Percentiles rank a stretch among this genome's conserved stretches.
These are phyloP conservation scores for Meteorus colon DNA, from an alignment of 2,888 invertebrate genomes.

Conservation along the genomic window DNA sequence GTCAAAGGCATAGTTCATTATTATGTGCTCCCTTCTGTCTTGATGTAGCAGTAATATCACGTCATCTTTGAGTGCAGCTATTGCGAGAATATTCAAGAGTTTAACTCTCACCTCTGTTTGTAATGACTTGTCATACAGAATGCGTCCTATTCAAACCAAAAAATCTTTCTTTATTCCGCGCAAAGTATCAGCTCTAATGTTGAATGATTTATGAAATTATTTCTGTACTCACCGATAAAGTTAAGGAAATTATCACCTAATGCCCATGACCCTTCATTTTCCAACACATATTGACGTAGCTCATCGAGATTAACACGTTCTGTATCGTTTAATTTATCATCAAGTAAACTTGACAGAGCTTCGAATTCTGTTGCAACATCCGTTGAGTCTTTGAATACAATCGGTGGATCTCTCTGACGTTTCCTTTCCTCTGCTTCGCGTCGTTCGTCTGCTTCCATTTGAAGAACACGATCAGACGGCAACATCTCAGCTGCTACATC, in stretches of 20 bases:
- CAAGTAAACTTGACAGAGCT: constrained; percentile 80
- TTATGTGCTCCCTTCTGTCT: constrained; percentile 89
- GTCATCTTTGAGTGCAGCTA: constrained; percentile 89
- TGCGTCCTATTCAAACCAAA: constrained; percentile 74
- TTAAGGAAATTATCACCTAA: constrained; percentile 90
- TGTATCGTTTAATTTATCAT: constrained; percentile 82
- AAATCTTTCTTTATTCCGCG: neutral
- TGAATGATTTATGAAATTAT: neutral
- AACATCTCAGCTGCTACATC: constrained; percentile 68
- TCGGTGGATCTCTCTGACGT: constrained; percentile 84
- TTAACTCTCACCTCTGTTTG: constrained; percentile 79
- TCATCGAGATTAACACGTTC: constrained; percentile 87
- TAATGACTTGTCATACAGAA: constrained; percentile 78
- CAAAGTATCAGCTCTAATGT: no score
- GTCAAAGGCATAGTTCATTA: constrained; percentile 90
- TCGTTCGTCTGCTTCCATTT: constrained; percentile 79
- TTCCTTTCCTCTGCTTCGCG: constrained; percentile 82
- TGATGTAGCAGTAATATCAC: constrained; percentile 92
- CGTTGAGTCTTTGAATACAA: constrained; percentile 82
- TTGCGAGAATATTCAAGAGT: constrained; percentile 82
- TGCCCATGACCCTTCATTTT: constrained; percentile 94
- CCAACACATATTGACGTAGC: constrained; percentile 89
- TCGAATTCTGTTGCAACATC: constrained; percentile 86
- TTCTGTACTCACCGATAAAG: constrained; percentile 80
- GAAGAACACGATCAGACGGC: constrained; percentile 75